These are phyloP conservation scores for Linurgus olivaceus DNA, from an alignment of 2,797 vertebrate genomes.

Conservation along the genomic window DNA sequence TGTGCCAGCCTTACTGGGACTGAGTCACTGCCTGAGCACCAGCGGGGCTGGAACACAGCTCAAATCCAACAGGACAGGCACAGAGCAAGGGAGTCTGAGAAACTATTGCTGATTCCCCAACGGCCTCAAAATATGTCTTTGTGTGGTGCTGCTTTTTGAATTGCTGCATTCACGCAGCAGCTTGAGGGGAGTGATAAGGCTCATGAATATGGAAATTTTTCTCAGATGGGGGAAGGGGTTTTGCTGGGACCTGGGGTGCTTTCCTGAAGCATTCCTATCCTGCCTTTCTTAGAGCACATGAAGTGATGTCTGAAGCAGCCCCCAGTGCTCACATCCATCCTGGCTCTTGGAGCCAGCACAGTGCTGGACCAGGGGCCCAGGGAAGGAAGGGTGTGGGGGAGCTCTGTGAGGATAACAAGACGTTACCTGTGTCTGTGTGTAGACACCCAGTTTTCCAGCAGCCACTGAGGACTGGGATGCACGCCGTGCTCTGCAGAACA, in stretches of 20 bases:
- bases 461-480: rapidly evolving
- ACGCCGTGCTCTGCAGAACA: rapidly evolving
- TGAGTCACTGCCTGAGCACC: background rate
- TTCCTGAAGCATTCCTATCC: background rate
- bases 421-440: background rate
- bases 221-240: background rate
- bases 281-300: background rate
- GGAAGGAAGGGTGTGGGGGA: background rate
- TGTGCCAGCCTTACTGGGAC: background rate
- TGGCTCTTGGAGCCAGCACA: background rate
- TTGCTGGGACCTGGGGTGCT: background rate
- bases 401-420: background rate
- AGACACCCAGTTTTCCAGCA: background rate
- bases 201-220: slow-evolving; percentile 49
- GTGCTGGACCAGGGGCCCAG: rapidly evolving
- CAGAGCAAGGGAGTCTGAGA: background rate
- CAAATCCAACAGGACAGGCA: background rate
- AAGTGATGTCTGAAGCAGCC: background rate
- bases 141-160: slow-evolving; percentile 4
- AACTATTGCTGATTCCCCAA: background rate
- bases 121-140: background rate
- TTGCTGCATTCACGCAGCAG: slow-evolving; percentile 5
- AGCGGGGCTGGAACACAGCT: background rate
- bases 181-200: slow-evolving; percentile 57
- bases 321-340: rapidly evolving